Conservation (phyloP, 2,888 invertebrate species). For the Aproaerema taeniolella region DNA sequence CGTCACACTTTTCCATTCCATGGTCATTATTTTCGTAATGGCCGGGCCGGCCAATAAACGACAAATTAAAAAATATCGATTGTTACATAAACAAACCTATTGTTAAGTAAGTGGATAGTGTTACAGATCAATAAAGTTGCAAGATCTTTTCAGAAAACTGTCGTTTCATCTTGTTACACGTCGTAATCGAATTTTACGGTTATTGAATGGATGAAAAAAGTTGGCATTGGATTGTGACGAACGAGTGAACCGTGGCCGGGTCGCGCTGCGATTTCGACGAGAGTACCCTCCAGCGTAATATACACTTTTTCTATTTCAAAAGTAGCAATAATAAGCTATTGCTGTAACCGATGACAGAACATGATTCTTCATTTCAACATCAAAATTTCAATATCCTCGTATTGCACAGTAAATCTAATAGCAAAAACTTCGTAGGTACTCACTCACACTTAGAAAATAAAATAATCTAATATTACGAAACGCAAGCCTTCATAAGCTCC, state of each 20-base stretch:
- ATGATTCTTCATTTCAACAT: neutral
- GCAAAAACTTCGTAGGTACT: too few relatives aligned
- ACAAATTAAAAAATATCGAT: neutral
- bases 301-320: conserved; percentile 7
- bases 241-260: conserved; percentile 44
- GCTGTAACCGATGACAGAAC: conserved; percentile 4
- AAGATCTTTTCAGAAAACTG: conserved; percentile 38
- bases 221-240: conserved; percentile 40
- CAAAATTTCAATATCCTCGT: neutral
- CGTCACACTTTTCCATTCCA: conserved; percentile 4
- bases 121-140: neutral
- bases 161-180: conserved; percentile 52
- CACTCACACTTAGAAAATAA: conserved; percentile 13
- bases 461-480: conserved; percentile 23
- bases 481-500: conserved; percentile 29
- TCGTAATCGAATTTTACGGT: conserved; percentile 69
- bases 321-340: conserved; percentile 2
- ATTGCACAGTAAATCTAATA: conserved; percentile 1
- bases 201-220: conserved; percentile 49
- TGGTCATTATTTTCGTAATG: neutral
- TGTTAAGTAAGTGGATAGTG: conserved; percentile 5
- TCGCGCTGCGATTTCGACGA: conserved; percentile 30
- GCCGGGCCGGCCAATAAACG: neutral
- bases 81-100: conserved; percentile 4
- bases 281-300: conserved; percentile 11